Evolutionary conservation across 1,140 invertebrate species (phyloP).

Genomic region (Geopemphigus sp.): DNA sequence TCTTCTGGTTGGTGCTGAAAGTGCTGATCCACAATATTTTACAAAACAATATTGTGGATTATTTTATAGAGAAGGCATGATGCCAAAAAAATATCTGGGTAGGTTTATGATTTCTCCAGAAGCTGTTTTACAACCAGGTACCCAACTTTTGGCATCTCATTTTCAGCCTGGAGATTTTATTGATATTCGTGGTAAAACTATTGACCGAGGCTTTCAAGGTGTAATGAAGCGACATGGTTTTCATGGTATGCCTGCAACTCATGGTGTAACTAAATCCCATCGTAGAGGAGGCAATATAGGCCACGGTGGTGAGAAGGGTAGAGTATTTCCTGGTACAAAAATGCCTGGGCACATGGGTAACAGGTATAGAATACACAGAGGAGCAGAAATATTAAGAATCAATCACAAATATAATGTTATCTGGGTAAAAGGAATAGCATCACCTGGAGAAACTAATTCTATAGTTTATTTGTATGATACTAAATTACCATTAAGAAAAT

Average conservation of each 20-base stretch:
- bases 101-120: conserved; percentile 85
- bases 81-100: conserved; percentile 80
- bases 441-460: conserved; percentile 79
- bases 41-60: conserved; percentile 87
- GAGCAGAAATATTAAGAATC: conserved; percentile 77
- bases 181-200: conserved; percentile 86
- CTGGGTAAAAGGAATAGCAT: conserved; percentile 75
- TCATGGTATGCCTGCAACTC: conserved; percentile 86
- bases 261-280: conserved; percentile 94
- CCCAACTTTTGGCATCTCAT: conserved; percentile 83
- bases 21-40: conserved; percentile 75
- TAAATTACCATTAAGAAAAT: conserved; percentile 63
- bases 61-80: conserved; percentile 81
- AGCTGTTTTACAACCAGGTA: conserved; percentile 84
- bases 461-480: conserved; percentile 82
- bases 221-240: conserved; percentile 96
- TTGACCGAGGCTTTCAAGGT: conserved; percentile 96
- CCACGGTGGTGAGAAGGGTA: conserved; percentile 74
- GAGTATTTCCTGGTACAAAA: conserved; percentile 93
- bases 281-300: conserved; percentile 88
- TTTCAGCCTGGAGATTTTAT: conserved; percentile 88
- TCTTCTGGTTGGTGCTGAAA: conserved; percentile 85
- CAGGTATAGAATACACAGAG: conserved; percentile 64
- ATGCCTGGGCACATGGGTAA: conserved; percentile 98
- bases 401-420: conserved; percentile 93